Base-by-base conservation (phyloP, 64 coral and sea anemone genomes). In the Hydrozoanthus tunicans region DNA sequence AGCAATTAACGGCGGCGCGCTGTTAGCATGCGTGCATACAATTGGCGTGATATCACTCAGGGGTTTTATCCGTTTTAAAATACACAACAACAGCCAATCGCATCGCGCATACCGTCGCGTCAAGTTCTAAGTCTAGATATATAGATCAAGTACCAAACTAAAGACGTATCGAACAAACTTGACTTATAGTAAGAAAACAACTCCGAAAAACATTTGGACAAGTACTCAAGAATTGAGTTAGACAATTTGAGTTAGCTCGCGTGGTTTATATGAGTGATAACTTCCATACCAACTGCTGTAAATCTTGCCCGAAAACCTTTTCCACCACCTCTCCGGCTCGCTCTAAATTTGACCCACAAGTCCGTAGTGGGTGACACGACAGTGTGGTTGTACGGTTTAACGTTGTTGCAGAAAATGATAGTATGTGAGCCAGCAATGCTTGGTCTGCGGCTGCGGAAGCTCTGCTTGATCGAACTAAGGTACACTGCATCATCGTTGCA, bases 341-440 rank as follows among this genome's bases (percentile, higher is more conserved):
- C 84, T 4, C 60, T 74, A 88, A 88, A 88, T 55, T 88, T 88
- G 3, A 88, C 68, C 68, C 68, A 88, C 13, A 88, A 57, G 55
- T 74, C 69, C 7, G 68, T 25, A 7, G 7, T n/a, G 3, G 68
- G 84, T 9, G 84, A 73, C 10, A 88, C 10, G 53, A 88, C 14
- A 26, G 84, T 59, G 55, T 12, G 24, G 68, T 88, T 88, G 68
- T 88, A 59, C 6, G 84, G 84, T 74, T 70, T 70, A 9, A 56
- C 74, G 56, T 70, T 32, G 53, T 70, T 88, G 51, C 84, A 88
- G 25, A 88, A 72, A 4, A 56, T 59, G 24, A 88, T 69, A 0
- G 84, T 88, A 5, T 74, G 84, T 0, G 14, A 32, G 24, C 54
- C 84, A 15, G 67, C 15, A 26, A 56, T 54, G 14, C 66, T 88